Evolutionary conservation across 2,888 invertebrate species (phyloP), one percentile per base, ranked within the genome.

Genomic region (Drosophila demipolita): DNA sequence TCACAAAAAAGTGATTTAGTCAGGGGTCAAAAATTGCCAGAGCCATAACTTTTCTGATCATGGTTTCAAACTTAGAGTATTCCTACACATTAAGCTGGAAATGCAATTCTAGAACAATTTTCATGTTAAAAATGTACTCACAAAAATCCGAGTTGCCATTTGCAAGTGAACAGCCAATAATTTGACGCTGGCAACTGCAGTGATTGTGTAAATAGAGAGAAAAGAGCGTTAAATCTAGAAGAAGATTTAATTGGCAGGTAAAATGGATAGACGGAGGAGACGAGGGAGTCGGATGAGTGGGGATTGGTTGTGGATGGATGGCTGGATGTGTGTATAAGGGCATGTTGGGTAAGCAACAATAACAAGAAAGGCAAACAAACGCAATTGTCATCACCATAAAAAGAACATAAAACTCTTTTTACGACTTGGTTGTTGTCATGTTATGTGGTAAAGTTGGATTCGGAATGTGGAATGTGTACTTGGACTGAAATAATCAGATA

Each of bases 371-470:
- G 65, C 62, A 57, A 64, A 60, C 72, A 80, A 83, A 73, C 79
- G 82, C 90, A 89, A 89, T 91, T 89, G 88, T 90, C 90, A 89
- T 84, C 84, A 86, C 79, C 91, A 91, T 90, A 90, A 86, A 91
- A 90, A 84, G 80, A 79, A 86, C 82, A 89, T 86, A 87, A 89
- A 90, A 90, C 88, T 83, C 77, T 91, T 90, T 91, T 91, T 83
- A 85, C 88, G 85, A 84, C 90, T 78, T 76, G 48, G 83, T 67
- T 83, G 75, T 61, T 88, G 76, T 68, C 80, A 73, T 83, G 53
- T 62, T 76, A 65, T 71, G 71, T 82, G 79, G 50, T 58, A 48
- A 58, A 69, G 55, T 60, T 68, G 64, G 32, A 40, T 36, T 45
- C 23, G 15, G 23, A 45, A 45, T 52, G 33, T 29, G n/a, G 26